Percentiles rank a stretch among this genome's conserved stretches.
phyloP scores from a whole-genome alignment of 2,113 vertebrate species.

The Noturus placidus region DNA sequence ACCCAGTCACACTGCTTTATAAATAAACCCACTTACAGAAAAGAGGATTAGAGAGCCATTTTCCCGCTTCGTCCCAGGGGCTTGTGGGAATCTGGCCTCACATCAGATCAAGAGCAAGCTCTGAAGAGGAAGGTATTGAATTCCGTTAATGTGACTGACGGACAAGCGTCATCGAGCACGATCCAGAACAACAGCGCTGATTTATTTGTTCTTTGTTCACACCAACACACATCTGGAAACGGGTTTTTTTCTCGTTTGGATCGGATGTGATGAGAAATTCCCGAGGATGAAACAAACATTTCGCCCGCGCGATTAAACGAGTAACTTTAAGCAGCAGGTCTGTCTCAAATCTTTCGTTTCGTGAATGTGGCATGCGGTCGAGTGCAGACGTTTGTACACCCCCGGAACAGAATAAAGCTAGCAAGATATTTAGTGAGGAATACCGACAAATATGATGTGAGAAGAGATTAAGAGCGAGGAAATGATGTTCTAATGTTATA shows the following conservation, averaged over 20 bases:
- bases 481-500: background rate
- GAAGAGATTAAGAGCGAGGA: background rate
- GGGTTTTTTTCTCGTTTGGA: background rate
- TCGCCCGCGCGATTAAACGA: background rate
- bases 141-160: background rate
- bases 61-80: background rate
- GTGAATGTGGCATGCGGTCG: background rate
- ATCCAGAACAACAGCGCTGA: background rate
- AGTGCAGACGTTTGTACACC: background rate
- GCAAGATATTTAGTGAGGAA: background rate
- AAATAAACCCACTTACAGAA: conserved; percentile 7
- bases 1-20: background rate
- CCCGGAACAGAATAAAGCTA: background rate
- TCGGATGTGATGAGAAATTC: background rate
- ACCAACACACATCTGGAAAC: background rate
- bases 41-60: background rate
- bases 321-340: background rate
- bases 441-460: background rate
- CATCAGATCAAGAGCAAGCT: background rate
- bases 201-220: background rate
- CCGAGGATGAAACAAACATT: background rate
- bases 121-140: background rate
- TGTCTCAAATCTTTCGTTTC: background rate
- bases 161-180: background rate
- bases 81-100: conserved; percentile 2